These are phyloP conservation scores for Phaenicophaeus curvirostris DNA, from an alignment of 2,797 vertebrate genomes.

Conservation along the genomic window DNA sequence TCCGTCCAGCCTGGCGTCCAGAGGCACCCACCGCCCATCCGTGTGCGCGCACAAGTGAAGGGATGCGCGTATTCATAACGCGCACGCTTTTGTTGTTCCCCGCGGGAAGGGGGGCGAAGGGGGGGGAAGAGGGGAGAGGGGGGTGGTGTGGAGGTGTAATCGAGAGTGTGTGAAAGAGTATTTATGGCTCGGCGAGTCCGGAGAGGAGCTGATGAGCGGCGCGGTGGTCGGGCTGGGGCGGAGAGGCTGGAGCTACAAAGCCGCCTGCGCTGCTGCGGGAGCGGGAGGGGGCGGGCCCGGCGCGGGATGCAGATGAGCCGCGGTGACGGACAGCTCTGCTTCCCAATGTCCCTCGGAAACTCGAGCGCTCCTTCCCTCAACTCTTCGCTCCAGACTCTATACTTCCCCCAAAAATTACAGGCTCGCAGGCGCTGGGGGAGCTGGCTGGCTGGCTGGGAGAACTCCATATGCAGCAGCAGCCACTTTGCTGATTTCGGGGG, in stretches of 20 bases:
- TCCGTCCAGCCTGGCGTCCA: background rate
- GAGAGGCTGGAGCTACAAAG: constrained; percentile 52
- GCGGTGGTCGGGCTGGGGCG: background rate
- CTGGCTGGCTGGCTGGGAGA: constrained; percentile 76
- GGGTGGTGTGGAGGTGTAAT: background rate
- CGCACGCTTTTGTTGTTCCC: background rate
- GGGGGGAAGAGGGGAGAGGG: no score
- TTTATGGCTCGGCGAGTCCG: background rate
- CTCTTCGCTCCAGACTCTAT: constrained; percentile 87
- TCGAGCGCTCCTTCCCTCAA: constrained; percentile 88
- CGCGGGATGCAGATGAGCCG: constrained; percentile 91
- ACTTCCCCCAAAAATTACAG: constrained; percentile 85
- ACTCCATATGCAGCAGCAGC: constrained; percentile 82
- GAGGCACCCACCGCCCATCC: background rate
- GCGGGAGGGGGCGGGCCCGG: constrained; percentile 83
- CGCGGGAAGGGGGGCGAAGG: no score
- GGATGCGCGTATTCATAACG: background rate
- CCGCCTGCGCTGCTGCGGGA: background rate
- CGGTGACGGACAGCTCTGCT: constrained; percentile 90
- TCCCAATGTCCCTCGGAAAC: constrained; percentile 92
- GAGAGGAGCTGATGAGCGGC: background rate
- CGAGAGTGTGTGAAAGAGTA: background rate
- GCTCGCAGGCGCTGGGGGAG: constrained; percentile 88
- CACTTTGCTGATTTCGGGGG: constrained; percentile 84
- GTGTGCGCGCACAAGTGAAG: background rate